Evolutionary conservation across 1,140 invertebrate species (phyloP).

Genomic region (Augochlora pura): DNA sequence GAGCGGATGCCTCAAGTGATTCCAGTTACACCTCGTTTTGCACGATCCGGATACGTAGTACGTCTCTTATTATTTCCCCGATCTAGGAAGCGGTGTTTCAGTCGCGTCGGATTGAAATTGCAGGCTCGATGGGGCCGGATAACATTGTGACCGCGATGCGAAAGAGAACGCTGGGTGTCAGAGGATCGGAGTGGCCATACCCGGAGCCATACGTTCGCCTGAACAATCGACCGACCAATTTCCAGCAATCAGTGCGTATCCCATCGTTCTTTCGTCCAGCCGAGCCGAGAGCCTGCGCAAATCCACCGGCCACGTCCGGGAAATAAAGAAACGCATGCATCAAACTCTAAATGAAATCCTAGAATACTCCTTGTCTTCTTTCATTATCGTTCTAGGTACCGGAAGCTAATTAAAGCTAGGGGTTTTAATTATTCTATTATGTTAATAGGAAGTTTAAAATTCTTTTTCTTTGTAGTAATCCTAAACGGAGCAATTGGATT

Average conservation of each 20-base stretch:
- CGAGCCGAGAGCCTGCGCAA: not conserved
- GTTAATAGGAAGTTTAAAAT: too few relatives aligned
- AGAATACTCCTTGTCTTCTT: too few relatives aligned
- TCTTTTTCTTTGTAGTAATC: too few relatives aligned
- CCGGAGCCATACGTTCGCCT: not conserved
- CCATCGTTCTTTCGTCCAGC: slow-evolving; percentile 4
- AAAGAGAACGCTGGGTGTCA: slow-evolving; percentile 24
- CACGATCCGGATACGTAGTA: slow-evolving; percentile 56
- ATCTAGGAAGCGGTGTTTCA: slow-evolving; percentile 74
- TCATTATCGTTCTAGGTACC: too few relatives aligned
- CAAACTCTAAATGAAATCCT: too few relatives aligned
- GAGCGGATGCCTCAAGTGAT: slow-evolving; percentile 65
- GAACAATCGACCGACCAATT: slow-evolving; percentile 41
- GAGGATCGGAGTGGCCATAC: not conserved
- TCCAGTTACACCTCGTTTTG: slow-evolving; percentile 74
- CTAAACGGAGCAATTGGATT: too few relatives aligned
- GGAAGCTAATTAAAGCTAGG: too few relatives aligned
- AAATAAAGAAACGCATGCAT: not conserved
- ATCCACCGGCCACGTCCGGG: not conserved
- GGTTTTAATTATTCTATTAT: too few relatives aligned
- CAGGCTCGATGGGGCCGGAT: slow-evolving; percentile 64
- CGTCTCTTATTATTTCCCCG: slow-evolving; percentile 66
- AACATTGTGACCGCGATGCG: slow-evolving; percentile 63
- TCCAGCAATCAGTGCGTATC: slow-evolving; percentile 39
- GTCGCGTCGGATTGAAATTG: slow-evolving; percentile 67